Evolutionary conservation across 2,113 vertebrate species (phyloP), one percentile per base, ranked within the genome.

Genomic region (Halichoerus grypus): DNA sequence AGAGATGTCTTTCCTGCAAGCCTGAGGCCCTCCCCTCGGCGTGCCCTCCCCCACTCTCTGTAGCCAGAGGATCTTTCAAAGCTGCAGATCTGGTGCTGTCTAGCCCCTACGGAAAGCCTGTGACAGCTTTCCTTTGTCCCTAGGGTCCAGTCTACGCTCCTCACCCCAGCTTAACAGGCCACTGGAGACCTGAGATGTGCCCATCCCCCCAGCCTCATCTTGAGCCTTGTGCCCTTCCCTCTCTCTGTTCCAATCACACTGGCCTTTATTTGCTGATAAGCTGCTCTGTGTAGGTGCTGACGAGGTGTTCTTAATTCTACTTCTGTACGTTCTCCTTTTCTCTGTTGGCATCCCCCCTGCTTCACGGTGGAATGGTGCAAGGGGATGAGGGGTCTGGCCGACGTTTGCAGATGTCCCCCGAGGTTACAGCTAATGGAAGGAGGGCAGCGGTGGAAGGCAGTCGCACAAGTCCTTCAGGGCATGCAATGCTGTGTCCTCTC

Each of bases 401-500:
- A 3, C 21, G 57, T 74, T 13, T 12, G 28, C 53, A 14, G 57
- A 59, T 22, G 46, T 26, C 8, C 9, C 36, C 26, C 8, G 22
- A 11, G 19, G 4, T 59, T 15, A 7, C 8, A 69, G 88, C 16
- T 39, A 18, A 7, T 0, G 4, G 19, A 26, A 36, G 84, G 51
- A 6, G 10, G 49, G 13, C 21, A 4, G 26, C 2, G 0, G 28
- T 46, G 28, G 36, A 24, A 9, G 15, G 69, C 4, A 2, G 1
- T 7, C 0, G 33, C 9, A 7, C 26, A 3, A 24, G 46, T 55
- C 55, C 69, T 42, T 18, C 33, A 28, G 67, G 39, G 21, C n/a
- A 3, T 0, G 0, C 0, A 2, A 2, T 0, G 3, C n/a, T 24
- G 55, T 3, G 51, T 65, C 69, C 33, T 0, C 1, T 12, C 39